Evolutionary conservation across 2,797 vertebrate species (phyloP).

Genomic region (Scyliorhinus canicula): DNA sequence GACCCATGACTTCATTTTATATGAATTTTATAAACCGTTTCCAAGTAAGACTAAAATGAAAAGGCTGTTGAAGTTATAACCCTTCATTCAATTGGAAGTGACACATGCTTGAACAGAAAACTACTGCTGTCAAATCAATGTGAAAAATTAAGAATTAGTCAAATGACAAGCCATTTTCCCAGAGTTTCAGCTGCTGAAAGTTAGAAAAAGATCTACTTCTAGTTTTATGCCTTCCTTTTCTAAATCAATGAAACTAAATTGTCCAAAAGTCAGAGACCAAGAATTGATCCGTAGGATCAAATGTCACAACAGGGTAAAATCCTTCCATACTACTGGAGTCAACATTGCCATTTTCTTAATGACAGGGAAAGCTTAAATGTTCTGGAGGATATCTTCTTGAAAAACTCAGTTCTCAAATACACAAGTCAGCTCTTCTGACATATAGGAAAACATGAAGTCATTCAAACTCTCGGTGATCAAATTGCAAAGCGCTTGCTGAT

Average conservation of each 20-base stretch:
- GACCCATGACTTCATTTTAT: constrained; percentile 17
- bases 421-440: not conserved
- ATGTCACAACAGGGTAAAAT: not conserved
- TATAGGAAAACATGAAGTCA: not conserved
- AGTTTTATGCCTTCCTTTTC: not conserved
- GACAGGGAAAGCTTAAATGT: not conserved
- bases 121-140: not conserved
- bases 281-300: not conserved
- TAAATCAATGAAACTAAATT: not conserved
- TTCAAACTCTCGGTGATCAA: not conserved
- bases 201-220: not conserved
- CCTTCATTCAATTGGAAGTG: not conserved
- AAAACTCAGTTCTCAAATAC: not conserved
- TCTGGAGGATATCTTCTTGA: not conserved
- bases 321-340: not conserved
- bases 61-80: not conserved
- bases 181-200: not conserved
- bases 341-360: not conserved
- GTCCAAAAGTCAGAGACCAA: not conserved
- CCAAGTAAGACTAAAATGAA: not conserved
- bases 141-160: not conserved
- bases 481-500: not conserved
- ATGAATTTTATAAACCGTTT: not conserved
- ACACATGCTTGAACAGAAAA: not conserved
- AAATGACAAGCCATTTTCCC: not conserved